Evolutionary conservation across 2,113 vertebrate species (phyloP).

Genomic region (Hiodon alosoides): DNA sequence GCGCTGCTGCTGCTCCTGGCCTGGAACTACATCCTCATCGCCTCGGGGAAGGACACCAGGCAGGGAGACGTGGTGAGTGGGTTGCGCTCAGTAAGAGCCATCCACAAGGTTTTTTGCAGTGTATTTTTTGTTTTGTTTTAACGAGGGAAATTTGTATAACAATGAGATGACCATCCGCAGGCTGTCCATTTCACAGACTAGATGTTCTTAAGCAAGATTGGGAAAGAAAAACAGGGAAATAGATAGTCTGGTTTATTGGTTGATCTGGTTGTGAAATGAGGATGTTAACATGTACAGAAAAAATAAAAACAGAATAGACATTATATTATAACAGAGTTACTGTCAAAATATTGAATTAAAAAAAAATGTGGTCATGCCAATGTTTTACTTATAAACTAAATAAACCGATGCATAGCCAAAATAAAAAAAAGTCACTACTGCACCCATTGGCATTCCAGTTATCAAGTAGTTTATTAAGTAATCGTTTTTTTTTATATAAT

Average conservation of each 20-base stretch:
- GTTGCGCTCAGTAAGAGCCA: too few species aligned
- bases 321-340: too few species aligned
- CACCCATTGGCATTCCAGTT: conserved; percentile 59
- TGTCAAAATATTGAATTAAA: background rate
- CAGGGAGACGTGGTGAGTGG: conserved; percentile 83
- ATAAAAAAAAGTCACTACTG: conserved; percentile 60
- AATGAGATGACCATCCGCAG: too few species aligned
- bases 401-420: conserved; percentile 30
- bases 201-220: too few species aligned
- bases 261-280: too few species aligned
- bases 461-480: conserved; percentile 52
- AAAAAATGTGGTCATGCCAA: background rate
- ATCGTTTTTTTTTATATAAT: conserved; percentile 59
- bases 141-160: too few species aligned
- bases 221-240: too few species aligned
- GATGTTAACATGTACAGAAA: background rate
- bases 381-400: too few species aligned
- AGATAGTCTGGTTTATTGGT: too few species aligned
- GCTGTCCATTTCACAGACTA: too few species aligned
- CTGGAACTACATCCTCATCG: conserved; percentile 92
- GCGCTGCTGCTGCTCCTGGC: conserved; percentile 78
- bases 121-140: too few species aligned
- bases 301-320: background rate
- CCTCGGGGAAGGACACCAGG: conserved; percentile 87
- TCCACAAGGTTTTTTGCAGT: too few species aligned